A percentile compares a stretch with the other conserved stretches of the same genome.
Conservation (phyloP, 1,140 invertebrate species). For the Neodiprion pinetum region DNA sequence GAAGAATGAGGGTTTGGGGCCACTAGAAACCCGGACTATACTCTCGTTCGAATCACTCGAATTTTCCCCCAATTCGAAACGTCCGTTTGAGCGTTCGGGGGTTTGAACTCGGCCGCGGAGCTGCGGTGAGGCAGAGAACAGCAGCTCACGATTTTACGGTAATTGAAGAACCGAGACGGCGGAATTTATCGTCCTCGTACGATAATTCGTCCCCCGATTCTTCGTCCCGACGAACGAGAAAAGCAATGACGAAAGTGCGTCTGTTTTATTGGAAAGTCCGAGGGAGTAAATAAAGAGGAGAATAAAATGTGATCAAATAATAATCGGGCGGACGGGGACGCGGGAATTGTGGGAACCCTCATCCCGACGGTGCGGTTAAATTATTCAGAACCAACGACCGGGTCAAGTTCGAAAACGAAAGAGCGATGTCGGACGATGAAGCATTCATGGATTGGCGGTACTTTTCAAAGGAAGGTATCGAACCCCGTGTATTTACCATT, state of each 20-base stretch:
- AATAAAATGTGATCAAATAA: no score
- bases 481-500: not conserved
- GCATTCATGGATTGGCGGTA: not conserved
- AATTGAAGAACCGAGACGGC: not conserved
- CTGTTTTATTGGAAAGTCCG: no score
- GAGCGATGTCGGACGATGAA: not conserved
- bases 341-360: not conserved
- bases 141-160: slow-evolving; percentile 1
- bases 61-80: not conserved
- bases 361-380: not conserved
- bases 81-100: not conserved
- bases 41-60: not conserved
- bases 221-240: no score
- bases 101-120: not conserved
- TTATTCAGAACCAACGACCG: not conserved
- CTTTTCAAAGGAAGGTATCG: not conserved
- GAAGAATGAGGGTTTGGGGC: not conserved
- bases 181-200: not conserved
- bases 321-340: no score
- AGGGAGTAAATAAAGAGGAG: no score
- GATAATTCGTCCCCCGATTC: not conserved
- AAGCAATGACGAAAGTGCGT: no score
- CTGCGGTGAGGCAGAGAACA: not conserved
- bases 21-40: not conserved
- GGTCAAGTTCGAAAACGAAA: slow-evolving; percentile 4